phyloP scores from a whole-genome alignment of 2,797 vertebrate species.

The Falco rusticolus region DNA sequence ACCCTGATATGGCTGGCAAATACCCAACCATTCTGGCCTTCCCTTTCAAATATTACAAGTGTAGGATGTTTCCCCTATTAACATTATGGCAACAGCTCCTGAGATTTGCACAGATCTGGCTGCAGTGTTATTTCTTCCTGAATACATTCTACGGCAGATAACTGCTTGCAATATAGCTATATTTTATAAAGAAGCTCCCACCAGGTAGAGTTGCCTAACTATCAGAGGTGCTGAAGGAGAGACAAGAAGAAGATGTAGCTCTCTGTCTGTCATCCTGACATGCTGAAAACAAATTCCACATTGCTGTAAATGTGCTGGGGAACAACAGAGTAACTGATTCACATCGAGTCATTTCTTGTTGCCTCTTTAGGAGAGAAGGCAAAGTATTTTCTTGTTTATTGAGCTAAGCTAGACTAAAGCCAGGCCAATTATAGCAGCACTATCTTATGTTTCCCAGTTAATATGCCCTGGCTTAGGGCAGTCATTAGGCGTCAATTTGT shows the following conservation, averaged over 20 bases:
- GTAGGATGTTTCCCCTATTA: not conserved
- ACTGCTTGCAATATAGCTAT: not conserved
- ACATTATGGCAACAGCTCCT: not conserved
- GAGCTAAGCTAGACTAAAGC: not conserved
- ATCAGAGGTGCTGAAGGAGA: not conserved
- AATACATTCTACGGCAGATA: not conserved
- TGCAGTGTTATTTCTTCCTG: not conserved
- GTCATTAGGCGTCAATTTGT: not conserved
- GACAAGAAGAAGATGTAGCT: not conserved
- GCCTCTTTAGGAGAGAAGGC: not conserved
- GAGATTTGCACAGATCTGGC: not conserved
- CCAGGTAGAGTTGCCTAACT: not conserved
- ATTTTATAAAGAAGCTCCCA: not conserved
- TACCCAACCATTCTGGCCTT: not conserved
- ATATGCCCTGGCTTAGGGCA: not conserved
- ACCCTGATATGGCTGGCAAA: not conserved
- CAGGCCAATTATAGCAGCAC: not conserved
- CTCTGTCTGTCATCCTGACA: not conserved
- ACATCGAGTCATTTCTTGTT: not conserved
- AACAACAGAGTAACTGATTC: not conserved
- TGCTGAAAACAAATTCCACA: not conserved
- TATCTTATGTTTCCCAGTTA: not conserved
- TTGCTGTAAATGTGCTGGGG: not conserved
- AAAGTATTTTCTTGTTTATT: not conserved
- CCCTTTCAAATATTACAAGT: not conserved